A percentile compares a stretch with the other conserved stretches of the same genome.
Conservation (phyloP, 2,888 invertebrate genomes). For the Metellina segmentata region DNA sequence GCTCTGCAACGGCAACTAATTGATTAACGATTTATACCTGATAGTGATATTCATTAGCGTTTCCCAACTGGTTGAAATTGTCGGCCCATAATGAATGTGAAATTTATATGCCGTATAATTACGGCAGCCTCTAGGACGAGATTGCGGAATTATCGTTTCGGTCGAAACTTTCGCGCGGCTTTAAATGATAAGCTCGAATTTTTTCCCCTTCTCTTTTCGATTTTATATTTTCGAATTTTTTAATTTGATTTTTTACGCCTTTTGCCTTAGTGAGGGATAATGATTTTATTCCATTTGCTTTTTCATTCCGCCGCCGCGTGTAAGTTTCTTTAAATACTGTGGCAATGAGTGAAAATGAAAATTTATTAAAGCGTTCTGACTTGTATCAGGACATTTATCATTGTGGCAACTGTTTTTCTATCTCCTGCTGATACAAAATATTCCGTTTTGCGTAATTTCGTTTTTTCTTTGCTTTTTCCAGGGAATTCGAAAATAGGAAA, state of each 20-base stretch:
- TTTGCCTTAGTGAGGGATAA: slow-evolving; percentile 3
- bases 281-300: slow-evolving; percentile 69
- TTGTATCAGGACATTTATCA: slow-evolving; percentile 56
- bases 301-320: slow-evolving; percentile 25
- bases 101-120: slow-evolving; percentile 76
- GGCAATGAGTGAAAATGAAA: slow-evolving; percentile 46
- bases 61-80: slow-evolving; percentile 74
- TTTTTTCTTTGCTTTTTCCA: background rate
- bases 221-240: background rate
- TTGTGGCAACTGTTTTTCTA: slow-evolving; percentile 7
- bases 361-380: slow-evolving; percentile 44
- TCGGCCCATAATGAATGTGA: slow-evolving; percentile 73
- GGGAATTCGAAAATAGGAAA: slow-evolving; percentile 49
- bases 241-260: slow-evolving; percentile 16
- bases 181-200: slow-evolving; percentile 54
- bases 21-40: slow-evolving; percentile 77
- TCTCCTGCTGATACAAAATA: background rate
- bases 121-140: slow-evolving; percentile 38
- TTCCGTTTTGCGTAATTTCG: slow-evolving; percentile 3
- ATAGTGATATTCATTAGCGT: slow-evolving; percentile 76
- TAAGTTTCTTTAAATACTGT: slow-evolving; percentile 62
- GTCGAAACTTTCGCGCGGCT: slow-evolving; percentile 35
- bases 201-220: background rate
- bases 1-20: slow-evolving; percentile 71
- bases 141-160: slow-evolving; percentile 66